A percentile compares a stretch with the other conserved stretches of the same genome.
Conservation (phyloP, 2,797 vertebrate genomes). For the Hipposideros larvatus region DNA sequence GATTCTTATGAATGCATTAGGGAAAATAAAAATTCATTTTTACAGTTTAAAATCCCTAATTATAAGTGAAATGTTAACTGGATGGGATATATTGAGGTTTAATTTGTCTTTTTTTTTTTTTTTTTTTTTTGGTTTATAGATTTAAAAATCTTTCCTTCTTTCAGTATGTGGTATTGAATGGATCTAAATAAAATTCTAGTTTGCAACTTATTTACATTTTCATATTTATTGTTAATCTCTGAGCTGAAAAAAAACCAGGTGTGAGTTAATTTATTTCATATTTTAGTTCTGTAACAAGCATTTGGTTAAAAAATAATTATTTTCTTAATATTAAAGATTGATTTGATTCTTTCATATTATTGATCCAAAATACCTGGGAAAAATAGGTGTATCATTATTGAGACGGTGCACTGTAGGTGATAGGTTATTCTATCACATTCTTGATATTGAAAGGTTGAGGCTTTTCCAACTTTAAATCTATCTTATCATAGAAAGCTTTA, state of each 20-base stretch:
- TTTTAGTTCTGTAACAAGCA: background rate
- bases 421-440: background rate
- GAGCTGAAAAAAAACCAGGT: background rate
- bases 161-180: background rate
- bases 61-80: background rate
- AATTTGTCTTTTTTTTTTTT: background rate
- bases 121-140: background rate
- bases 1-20: background rate
- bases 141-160: background rate
- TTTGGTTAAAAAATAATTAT: conserved; percentile 24
- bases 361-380: background rate
- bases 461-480: conserved; percentile 13
- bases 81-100: background rate
- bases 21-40: background rate
- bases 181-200: background rate
- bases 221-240: conserved; percentile 23
- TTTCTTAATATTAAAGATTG: conserved; percentile 28
- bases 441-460: background rate
- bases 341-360: conserved; percentile 11
- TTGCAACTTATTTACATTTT: conserved; percentile 36
- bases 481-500: background rate
- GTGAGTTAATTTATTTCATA: conserved; percentile 26
- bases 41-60: conserved; percentile 6
- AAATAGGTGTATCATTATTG: background rate
- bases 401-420: background rate